phyloP scores from a whole-genome alignment of 2,888 invertebrate genomes.

The Cryptocephalus moraei region DNA sequence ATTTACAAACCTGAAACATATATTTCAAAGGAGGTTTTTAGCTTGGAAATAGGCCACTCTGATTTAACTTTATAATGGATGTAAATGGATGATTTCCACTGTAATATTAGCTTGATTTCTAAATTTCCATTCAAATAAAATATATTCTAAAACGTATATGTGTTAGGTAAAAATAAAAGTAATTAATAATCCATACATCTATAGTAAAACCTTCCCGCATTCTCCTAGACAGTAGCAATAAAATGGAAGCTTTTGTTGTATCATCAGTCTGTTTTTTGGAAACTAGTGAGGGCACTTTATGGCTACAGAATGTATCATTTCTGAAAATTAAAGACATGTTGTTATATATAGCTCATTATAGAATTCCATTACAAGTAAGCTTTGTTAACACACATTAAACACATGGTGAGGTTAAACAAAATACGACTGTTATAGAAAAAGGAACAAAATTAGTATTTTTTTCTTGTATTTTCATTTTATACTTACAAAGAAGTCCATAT shows the following conservation, averaged over 20 bases:
- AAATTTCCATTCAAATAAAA: conserved; percentile 44
- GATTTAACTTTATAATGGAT: conserved; percentile 55
- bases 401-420: no score
- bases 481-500: conserved; percentile 25
- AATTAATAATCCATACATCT: conserved; percentile 36
- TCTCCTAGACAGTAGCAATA: conserved; percentile 58
- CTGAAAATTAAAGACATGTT: conserved; percentile 23
- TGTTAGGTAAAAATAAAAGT: conserved; percentile 2
- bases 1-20: conserved; percentile 30
- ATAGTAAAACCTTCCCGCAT: conserved; percentile 67
- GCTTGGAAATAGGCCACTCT: conserved; percentile 46
- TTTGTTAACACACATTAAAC: no score
- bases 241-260: conserved; percentile 50
- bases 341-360: no score
- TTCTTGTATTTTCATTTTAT: neutral
- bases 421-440: neutral
- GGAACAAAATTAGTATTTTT: neutral
- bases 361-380: no score
- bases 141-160: conserved; percentile 38
- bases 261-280: conserved; percentile 55
- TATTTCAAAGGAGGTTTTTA: conserved; percentile 34
- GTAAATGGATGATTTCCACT: conserved; percentile 62
- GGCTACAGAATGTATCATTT: conserved; percentile 47
- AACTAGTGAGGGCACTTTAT: conserved; percentile 44
- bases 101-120: conserved; percentile 54